Conservation (phyloP, 2,113 vertebrate genomes). For the Brachypodius melanocephalos region DNA sequence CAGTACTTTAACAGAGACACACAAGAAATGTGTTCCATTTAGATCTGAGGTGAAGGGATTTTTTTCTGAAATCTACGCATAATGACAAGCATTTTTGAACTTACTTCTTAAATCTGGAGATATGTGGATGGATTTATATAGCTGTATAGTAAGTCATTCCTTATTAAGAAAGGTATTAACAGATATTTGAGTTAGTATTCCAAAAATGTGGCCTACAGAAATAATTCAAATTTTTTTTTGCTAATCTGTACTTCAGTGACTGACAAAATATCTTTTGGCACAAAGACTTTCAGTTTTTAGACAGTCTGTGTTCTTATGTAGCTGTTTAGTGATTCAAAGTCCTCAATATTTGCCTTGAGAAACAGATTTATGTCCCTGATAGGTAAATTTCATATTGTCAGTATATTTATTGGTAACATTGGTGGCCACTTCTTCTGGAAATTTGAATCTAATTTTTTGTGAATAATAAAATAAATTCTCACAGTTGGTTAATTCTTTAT, state of each 20-base stretch:
- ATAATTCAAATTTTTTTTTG: background rate
- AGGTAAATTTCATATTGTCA: background rate
- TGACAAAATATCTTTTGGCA: background rate
- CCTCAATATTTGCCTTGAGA: background rate
- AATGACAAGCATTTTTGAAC: background rate
- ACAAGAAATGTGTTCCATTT: conserved; percentile 15
- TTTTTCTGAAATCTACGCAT: background rate
- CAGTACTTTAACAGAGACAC: conserved; percentile 35
- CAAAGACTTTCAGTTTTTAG: background rate
- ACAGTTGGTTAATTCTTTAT: background rate
- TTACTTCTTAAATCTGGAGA: background rate
- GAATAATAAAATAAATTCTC: background rate
- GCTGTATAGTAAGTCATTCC: background rate
- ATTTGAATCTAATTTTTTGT: background rate
- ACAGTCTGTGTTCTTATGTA: background rate
- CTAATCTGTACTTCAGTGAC: background rate
- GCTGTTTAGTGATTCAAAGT: background rate
- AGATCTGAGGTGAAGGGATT: background rate
- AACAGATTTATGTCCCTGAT: background rate
- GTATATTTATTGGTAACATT: background rate
- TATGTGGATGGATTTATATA: background rate
- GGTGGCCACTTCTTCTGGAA: background rate
- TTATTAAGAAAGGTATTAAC: background rate
- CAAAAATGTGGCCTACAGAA: background rate
- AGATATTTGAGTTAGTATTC: background rate